Base-by-base conservation (phyloP, 2,797 vertebrate species). In the Sebastes nivosus region DNA sequence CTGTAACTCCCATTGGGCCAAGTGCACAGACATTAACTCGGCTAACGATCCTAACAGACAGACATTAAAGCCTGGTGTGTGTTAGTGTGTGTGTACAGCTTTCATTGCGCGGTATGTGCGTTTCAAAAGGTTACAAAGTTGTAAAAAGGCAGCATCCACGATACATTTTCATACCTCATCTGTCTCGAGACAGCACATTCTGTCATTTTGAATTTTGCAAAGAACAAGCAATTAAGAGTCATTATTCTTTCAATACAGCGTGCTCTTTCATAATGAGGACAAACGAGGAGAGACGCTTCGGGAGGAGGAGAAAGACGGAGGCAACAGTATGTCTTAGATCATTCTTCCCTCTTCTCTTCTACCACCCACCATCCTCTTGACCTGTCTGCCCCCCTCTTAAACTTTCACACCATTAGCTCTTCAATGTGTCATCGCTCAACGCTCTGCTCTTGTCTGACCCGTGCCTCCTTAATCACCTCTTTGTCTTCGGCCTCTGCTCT, bases 21-120 rank as follows among this genome's bases (percentile, higher is more conserved):
- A 88, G 83, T 84, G 87, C 87, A 92, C 16, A 84, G 92, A 93
- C 94, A 87, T 94, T 94, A 94, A 93, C 93, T 95, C 81, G 8
- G 77, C 92, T 93, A 95, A 95, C 77, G 92, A 94, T 88, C 91
- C 93, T 77, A 83, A 83, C 83, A 85, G 91, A 87, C 79, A 29
- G 46, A 76, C 89, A 90, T 92, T 88, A 90, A 68, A 8, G 81
- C 46, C 60, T 8, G 36, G 38, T 55, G 67, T 72, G 67, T 82
- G 73, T 73, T 2, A 10, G n/a, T 34, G 73, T 58, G 57, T 38
- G 63, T 65, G 6, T 16, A 14, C 3, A n/a, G 11, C 30, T 36
- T 63, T 80, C 72, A 72, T 42, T 72, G 72, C 58, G 75, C 32
- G 38, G 25, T 63, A 42, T 6, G 5, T 67, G 55, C 60, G 36